Base-by-base conservation (phyloP, 2,113 vertebrate genomes). In the Petrocephalus zakoni region DNA sequence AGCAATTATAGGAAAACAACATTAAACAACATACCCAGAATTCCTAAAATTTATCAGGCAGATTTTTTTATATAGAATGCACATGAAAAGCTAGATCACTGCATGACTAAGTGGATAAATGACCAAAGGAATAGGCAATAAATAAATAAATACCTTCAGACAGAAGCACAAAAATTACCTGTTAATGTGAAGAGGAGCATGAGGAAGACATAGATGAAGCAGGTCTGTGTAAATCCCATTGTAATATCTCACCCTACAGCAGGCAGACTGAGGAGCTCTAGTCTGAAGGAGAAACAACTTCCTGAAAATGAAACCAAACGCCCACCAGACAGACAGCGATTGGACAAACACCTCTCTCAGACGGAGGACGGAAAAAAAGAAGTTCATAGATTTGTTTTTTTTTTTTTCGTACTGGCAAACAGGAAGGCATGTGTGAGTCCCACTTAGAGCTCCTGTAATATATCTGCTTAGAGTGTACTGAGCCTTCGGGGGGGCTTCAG, bases 151-250 rank as follows among this genome's bases (percentile, higher is more conserved):
- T 1, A 3, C n/a, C 3, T 68, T n/a, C 15, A 58, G 13, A 49
- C 21, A 64, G 52, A 68, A 51, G 4, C 52, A 85, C 47, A 47
- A 29, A 29, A 68, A 15, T 85, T 83, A 88, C 88, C 88, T 68
- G 55, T 49, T 64, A 37, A 51, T 1, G 13, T 13, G 49, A 25
- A 17, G 11, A 55, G 13, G 51, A 55, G 22, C 0, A 25, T 6
- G 22, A 85, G 15, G 22, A 34, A 5, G n/a, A 52, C 13, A 25
- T 42, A 2, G 52, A 22, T 21, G 7, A 56, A 22, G 34, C 34
- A 56, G 37, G 29, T 49, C 13, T 86, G 85, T 21, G 25, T 53
- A 34, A 37, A 55, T 34, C 5, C 85, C 85, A 86, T 86, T 86
- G 15, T 86, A 25, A 61, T 86, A 19, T 37, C 25, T 21, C 52